Evolutionary conservation across 2,113 vertebrate species (phyloP).

Genomic region (Lanius collurio): DNA sequence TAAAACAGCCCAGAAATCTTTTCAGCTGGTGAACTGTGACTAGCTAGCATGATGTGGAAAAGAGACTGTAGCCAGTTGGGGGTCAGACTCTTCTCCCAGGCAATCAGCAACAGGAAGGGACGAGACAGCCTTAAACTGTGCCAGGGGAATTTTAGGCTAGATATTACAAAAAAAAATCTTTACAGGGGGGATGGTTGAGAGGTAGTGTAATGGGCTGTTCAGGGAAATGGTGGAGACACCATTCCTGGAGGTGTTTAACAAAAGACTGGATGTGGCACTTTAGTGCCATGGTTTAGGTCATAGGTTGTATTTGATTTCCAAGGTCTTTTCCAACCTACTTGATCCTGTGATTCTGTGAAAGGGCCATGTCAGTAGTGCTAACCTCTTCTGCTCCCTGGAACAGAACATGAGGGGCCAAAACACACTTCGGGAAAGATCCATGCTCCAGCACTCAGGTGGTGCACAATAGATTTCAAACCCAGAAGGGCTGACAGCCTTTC

Average conservation of each 20-base stretch:
- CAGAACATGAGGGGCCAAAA: neutral
- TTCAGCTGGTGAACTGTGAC: neutral
- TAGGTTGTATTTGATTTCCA: neutral
- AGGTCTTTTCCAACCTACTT: neutral
- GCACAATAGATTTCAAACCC: neutral
- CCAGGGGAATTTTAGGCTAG: neutral
- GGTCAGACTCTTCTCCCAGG: neutral
- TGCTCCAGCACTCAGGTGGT: neutral
- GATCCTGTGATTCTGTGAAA: neutral
- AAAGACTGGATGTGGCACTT: neutral
- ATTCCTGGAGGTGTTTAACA: neutral
- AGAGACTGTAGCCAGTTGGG: no score
- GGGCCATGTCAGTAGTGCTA: rapidly evolving
- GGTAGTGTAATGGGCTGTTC: neutral
- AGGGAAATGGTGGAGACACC: no score
- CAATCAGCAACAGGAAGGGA: neutral
- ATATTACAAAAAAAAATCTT: neutral
- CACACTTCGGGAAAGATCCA: neutral
- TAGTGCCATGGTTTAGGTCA: neutral
- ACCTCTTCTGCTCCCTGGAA: neutral
- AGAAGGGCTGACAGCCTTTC: neutral
- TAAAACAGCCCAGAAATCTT: neutral
- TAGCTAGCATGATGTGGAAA: neutral
- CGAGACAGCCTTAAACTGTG: neutral
- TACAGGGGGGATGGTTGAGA: neutral